Conservation (phyloP, 2,113 vertebrate genomes). For the Psephotus haematonotus region DNA sequence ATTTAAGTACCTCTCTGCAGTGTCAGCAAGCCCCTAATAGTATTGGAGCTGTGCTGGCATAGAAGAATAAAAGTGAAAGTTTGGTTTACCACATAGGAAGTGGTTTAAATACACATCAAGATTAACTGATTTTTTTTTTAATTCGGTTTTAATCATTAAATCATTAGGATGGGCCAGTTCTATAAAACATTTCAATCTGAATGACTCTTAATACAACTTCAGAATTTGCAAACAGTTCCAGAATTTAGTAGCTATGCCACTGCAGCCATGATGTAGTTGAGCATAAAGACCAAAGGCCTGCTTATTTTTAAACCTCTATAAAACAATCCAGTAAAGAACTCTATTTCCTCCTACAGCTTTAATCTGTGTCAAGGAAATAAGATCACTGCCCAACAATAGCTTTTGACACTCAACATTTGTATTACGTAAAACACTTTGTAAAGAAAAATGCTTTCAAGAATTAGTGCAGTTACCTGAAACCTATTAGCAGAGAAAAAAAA, state of each 20-base stretch:
- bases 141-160: background rate
- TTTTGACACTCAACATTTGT: background rate
- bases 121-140: background rate
- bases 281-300: background rate
- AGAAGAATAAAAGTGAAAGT: background rate
- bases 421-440: background rate
- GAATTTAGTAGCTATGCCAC: background rate
- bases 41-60: background rate
- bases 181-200: background rate
- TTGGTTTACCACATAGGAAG: background rate
- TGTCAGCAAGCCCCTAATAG: background rate
- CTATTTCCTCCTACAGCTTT: background rate
- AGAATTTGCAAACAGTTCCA: background rate
- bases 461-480: background rate
- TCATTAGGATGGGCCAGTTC: background rate
- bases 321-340: background rate
- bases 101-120: background rate
- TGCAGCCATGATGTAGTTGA: background rate
- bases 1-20: background rate
- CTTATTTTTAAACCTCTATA: background rate
- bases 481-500: background rate
- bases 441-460: background rate
- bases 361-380: background rate
- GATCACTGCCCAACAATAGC: background rate
- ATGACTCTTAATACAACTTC: background rate